Evolutionary conservation across 2,888 invertebrate species (phyloP), one percentile per base, ranked within the genome.

Genomic region (Campoplex capitator): DNA sequence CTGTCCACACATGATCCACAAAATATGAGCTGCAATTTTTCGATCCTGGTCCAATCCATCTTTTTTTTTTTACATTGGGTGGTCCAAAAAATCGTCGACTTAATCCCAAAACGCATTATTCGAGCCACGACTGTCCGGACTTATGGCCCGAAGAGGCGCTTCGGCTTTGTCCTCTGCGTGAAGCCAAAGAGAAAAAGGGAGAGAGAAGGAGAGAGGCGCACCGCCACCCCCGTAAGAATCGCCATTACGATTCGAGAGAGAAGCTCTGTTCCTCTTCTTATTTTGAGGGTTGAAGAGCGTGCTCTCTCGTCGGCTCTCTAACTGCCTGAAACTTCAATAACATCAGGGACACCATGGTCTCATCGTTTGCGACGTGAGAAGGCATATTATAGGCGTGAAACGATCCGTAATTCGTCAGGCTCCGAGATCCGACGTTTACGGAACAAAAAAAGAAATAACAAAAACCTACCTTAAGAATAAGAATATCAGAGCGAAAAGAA

Each of bases 331-430:
- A 73, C 84, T 80, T 77, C 56, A 81, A 86, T 84, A 84, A 84
- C 84, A 74, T 71, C 42, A 54, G 70, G 79, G 73, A 74, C 70
- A 84, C 51, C 62, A 62, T 68, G 78, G 75, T 75, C 62, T 79
- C 76, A 82, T 79, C 67, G 82, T 90, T 89, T 89, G 87, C 91
- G 91, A 93, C 92, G 93, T 93, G 94, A 92, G 93, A 90, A 91
- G 92, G 94, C 94, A 93, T 93, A 93, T 93, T 92, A 93, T 91
- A 91, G 92, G 93, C 93, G 94, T 94, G 94, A 94, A 94, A 94
- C 92, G 93, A 94, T 93, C 93, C 93, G 93, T 93, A 92, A 93
- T 93, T 94, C 93, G 93, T 94, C 93, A 93, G 90, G 91, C 88
- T 86, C 76, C 80, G 73, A 86, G 75, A 85, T 84, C 62, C 51